phyloP scores from a whole-genome alignment of 2,113 vertebrate species.

The Pseudorectes ferrugineus region DNA sequence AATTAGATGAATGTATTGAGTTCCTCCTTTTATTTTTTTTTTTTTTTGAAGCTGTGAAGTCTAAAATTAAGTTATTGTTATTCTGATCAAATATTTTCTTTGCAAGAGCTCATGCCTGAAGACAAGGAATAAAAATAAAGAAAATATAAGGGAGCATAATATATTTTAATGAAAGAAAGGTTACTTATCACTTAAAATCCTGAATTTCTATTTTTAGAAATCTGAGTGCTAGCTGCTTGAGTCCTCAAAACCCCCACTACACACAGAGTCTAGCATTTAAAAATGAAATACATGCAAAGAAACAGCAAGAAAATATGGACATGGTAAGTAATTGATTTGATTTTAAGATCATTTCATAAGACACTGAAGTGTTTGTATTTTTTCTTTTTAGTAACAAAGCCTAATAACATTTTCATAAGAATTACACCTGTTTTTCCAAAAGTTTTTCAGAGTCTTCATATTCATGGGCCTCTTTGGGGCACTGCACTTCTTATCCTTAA shows the following conservation, averaged over 20 bases:
- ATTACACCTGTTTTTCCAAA: neutral
- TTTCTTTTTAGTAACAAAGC: neutral
- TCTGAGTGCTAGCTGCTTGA: neutral
- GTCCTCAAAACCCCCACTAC: neutral
- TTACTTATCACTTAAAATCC: neutral
- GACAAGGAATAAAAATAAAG: neutral
- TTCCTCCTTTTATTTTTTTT: neutral
- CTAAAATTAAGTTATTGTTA: constrained; percentile 19
- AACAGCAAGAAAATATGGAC: neutral
- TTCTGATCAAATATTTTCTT: neutral
- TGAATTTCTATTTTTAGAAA: neutral
- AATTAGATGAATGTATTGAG: neutral
- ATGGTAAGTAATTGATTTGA: neutral
- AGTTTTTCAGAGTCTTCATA: neutral
- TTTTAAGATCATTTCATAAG: neutral
- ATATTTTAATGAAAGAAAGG: neutral
- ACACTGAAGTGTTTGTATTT: neutral
- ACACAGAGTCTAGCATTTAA: neutral
- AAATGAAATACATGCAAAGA: neutral
- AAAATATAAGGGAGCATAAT: neutral
- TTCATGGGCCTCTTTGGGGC: neutral
- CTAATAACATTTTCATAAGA: neutral
- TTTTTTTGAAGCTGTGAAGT: neutral
- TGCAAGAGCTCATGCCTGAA: neutral
- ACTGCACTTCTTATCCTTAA: neutral